Base-by-base conservation (phyloP, 2,888 invertebrate species). In the Clunio marinus region DNA sequence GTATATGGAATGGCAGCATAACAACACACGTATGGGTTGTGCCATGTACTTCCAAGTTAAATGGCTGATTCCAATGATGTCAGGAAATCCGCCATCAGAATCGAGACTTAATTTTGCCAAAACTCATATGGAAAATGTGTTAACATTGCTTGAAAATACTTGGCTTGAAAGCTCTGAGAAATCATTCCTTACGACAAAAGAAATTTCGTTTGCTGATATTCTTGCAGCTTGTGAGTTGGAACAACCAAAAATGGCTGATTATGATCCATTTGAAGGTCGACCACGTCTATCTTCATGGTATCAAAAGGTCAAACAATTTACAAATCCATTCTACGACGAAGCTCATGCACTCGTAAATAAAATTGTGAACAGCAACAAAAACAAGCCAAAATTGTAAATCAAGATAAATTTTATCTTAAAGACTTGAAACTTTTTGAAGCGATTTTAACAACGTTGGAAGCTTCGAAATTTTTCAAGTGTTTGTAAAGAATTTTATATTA, bases 141-240 rank as follows among this genome's bases (percentile, higher is more conserved):
- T 71, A 55, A 65, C 75, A 13, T 7, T 25, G 2, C 32, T 69
- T 15, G 82, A 85, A 71, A 81, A 81, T 13, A 78, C 83, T 68
- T 86, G 86, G 85, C 75, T 86, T 45, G 83, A 81, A 25, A 76
- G 75, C 25, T 71, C 80, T 74, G 71, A 82, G 70, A 72, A 79
- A 71, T 75, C 82, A 25, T 82, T 81, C 72, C 79, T 89, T 8
- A 80, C 80, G 1, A 87, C 89, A 0, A 76, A 87, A 72, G 75
- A 80, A n/a, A 78, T 89, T 5, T 84, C 86, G 0, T 84, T 86
- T 1, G 90, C 91, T 0, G 92, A 92, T 76, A 77, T 92, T 69
- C 80, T 89, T 71, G 89, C 88, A 0, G 86, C 86, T 1, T 88
- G 87, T 73, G 91, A 91, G 80, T 76, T 92, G 66, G 89, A 91